Conservation (phyloP, 2,888 invertebrate species). For the Seladonia tumulorum region DNA sequence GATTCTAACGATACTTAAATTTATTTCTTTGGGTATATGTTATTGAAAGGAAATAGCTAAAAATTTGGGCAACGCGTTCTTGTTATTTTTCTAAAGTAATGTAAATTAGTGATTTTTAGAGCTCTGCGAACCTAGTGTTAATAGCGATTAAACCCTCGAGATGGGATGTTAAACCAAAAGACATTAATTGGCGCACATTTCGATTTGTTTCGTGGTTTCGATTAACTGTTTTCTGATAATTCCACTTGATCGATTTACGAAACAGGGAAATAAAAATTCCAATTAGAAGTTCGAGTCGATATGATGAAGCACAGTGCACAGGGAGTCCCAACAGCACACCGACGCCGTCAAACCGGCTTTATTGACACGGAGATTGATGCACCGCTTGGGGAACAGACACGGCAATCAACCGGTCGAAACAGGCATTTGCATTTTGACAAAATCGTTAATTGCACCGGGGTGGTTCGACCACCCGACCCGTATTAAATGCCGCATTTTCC, state of each 20-base stretch:
- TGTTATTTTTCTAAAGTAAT: too few species aligned
- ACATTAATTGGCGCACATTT: too few species aligned
- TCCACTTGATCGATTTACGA: background rate
- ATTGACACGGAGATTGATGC: constrained; percentile 71
- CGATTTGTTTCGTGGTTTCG: background rate
- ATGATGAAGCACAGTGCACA: constrained; percentile 18
- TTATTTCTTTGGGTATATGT: too few species aligned
- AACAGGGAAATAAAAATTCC: background rate
- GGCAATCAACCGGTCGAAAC: constrained; percentile 68
- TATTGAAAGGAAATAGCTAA: too few species aligned
- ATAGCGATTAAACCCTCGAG: too few species aligned
- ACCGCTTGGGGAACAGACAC: constrained; percentile 62
- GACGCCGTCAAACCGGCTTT: constrained; percentile 51
- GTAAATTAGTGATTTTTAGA: too few species aligned
- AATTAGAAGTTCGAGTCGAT: background rate
- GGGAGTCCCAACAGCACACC: constrained; percentile 27
- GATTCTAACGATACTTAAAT: too few species aligned
- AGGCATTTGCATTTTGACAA: constrained; percentile 72
- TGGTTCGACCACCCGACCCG: background rate
- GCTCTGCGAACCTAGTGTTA: too few species aligned
- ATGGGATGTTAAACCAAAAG: too few species aligned
- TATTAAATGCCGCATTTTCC: background rate
- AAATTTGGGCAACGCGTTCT: too few species aligned
- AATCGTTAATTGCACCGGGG: constrained; percentile 63
- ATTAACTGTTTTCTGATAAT: background rate